Evolutionary conservation across 2,113 vertebrate species (phyloP).

Genomic region (Hypocryptadius cinnamomeus): DNA sequence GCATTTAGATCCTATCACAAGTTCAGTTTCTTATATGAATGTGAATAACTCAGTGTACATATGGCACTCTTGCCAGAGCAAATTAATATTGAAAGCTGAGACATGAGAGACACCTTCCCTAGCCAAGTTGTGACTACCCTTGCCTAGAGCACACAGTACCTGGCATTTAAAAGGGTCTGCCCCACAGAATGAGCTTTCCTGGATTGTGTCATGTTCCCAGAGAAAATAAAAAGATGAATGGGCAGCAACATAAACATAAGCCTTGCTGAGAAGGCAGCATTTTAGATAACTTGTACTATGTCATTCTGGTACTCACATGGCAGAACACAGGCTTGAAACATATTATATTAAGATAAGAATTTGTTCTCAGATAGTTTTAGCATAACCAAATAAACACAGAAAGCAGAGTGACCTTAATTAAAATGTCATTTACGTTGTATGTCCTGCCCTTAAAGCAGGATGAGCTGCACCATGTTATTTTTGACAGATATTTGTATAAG

Average conservation of each 20-base stretch:
- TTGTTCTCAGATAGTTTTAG: neutral
- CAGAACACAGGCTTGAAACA: neutral
- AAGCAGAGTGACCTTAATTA: neutral
- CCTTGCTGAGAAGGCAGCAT: neutral
- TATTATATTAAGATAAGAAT: neutral
- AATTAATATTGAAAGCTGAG: slow-evolving; percentile 24
- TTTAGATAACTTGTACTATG: neutral
- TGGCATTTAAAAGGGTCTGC: neutral
- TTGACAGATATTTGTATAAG: slow-evolving; percentile 2
- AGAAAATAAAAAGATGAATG: neutral
- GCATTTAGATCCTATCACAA: neutral
- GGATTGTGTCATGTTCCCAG: neutral
- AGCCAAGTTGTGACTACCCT: neutral
- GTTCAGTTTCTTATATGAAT: neutral
- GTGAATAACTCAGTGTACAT: neutral
- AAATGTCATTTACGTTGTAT: neutral
- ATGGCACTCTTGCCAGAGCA: neutral
- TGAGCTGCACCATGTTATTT: neutral
- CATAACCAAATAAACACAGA: neutral
- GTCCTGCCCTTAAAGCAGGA: neutral
- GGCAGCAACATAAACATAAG: neutral
- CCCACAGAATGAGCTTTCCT: neutral
- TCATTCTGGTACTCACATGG: neutral
- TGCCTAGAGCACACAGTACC: neutral
- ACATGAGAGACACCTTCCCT: neutral